phyloP scores from a whole-genome alignment of 2,113 vertebrate genomes.

The pig (Sus scrofa) region T2T-Sscrofa CM000816.6:19202501-19203000 shows the following conservation, averaged over 20 bases:
- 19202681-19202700: too few relatives aligned
- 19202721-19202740: too few relatives aligned
- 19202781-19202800: conserved; percentile 7
- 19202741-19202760: not conserved
- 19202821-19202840: not conserved
- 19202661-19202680: too few relatives aligned
- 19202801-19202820: not conserved
- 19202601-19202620: too few relatives aligned
- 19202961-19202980: not conserved
- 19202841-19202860: not conserved
- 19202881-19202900: not conserved
- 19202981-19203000: not conserved
- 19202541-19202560: too few relatives aligned
- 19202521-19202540: too few relatives aligned
- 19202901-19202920: not conserved
- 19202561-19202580: too few relatives aligned
- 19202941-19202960: not conserved
- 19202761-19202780: conserved; percentile 17
- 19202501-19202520: not conserved
- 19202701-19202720: too few relatives aligned
- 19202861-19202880: not conserved
- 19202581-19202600: too few relatives aligned
- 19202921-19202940: not conserved
- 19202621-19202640: too few relatives aligned
- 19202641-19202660: too few relatives aligned